Conservation (phyloP, 2,888 invertebrate genomes). For the Meteorus colon region DNA sequence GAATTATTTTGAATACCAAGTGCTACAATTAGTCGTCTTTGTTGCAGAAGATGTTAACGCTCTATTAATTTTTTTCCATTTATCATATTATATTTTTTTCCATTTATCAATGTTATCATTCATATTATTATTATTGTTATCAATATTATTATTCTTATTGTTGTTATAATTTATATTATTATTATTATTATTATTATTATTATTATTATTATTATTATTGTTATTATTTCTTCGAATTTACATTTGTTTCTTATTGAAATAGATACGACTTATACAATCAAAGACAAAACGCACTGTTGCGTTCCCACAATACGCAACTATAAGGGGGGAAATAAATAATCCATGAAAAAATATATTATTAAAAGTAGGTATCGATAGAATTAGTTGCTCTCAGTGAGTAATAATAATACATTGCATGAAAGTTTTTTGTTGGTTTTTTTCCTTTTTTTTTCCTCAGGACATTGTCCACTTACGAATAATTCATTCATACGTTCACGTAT, state of each 20-base stretch:
- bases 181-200: conserved; percentile 13
- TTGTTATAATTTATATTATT: not conserved
- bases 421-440: conserved; percentile 36
- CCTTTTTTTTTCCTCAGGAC: conserved; percentile 29
- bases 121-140: not conserved
- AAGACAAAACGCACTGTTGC: conserved; percentile 42
- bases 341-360: conserved; percentile 64
- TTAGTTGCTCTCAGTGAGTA: conserved; percentile 53
- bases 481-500: conserved; percentile 39
- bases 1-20: conserved; percentile 57
- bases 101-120: too few species aligned
- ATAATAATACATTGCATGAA: conserved; percentile 60
- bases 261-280: conserved; percentile 12
- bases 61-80: conserved; percentile 1
- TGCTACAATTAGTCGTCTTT: conserved; percentile 50
- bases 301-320: conserved; percentile 47
- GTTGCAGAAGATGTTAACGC: conserved; percentile 40
- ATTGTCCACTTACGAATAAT: conserved; percentile 28
- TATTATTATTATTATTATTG: conserved; percentile 24
- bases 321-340: conserved; percentile 60
- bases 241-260: conserved; percentile 11
- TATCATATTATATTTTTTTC: conserved; percentile 2
- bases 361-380: conserved; percentile 58
- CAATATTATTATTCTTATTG: conserved; percentile 20
- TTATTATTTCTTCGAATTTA: conserved; percentile 33